Evolutionary conservation across 2,888 invertebrate genomes (phyloP), one percentile per base, ranked within the genome.

Genomic region (Punctoribates punctum): DNA sequence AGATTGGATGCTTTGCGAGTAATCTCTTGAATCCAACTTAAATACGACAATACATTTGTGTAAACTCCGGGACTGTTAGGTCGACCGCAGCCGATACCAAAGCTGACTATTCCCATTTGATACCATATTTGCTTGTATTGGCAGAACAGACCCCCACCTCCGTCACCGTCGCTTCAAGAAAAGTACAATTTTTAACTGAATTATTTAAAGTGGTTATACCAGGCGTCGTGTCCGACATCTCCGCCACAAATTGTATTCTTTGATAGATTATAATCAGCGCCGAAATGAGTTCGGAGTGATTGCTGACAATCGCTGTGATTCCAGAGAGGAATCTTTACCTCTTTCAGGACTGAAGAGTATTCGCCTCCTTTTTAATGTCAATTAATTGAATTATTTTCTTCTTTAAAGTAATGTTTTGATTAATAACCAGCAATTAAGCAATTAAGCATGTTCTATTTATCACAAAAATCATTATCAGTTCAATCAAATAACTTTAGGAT

Each of bases 61-160:
- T 85, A 85, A 60, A 85, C 84, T 8, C 85, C 85, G 0, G 85
- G 85, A 13, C 82, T 82, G 73, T 83, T 83, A 15, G 81, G 80
- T 73, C 83, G 77, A 0, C 76, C 84, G 82, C 80, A 83, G 48
- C 84, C 83, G 73, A 83, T 82, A 29, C 84, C 83, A 79, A 84
- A 83, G 77, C 82, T 82, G 11, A 83, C 83, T 13, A 85, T 81
- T n/a, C 85, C 85, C 29, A 84, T 82, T 79, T 84, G 84, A 79
- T 83, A 83, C 84, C 84, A 84, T 51, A 81, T 81, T n/a, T 83
- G 83, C 20, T 82, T 81, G 74, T 82, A 81, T 78, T 82, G 83
- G 75, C 85, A 85, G 15, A 83, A 84, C 75, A 85, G 78, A 25
- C 85, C 85, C 0, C 85, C 85, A 3, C 85, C 85, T 17, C 85